Conservation (phyloP, 2,888 invertebrate species). For the Lithophane leautieri region DNA sequence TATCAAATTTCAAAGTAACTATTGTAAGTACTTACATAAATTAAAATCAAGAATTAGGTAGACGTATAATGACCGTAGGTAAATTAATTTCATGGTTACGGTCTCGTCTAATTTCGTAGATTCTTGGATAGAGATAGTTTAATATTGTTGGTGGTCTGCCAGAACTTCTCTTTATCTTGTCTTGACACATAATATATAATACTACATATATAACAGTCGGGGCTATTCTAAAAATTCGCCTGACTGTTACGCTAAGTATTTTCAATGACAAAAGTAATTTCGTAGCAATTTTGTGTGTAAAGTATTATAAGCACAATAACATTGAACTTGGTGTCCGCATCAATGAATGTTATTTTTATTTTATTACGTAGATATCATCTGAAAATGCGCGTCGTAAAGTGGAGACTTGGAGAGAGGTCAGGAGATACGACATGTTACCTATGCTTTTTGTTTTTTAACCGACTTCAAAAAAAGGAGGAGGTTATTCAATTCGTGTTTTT, state of each 20-base stretch:
- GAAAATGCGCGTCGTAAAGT: constrained; percentile 52
- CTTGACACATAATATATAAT: constrained; percentile 65
- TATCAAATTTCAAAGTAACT: constrained; percentile 24
- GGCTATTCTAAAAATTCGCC: constrained; percentile 67
- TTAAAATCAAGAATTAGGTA: constrained; percentile 23
- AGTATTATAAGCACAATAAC: constrained; percentile 78
- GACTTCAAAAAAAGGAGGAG: too few relatives aligned
- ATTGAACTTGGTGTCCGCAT: constrained; percentile 78
- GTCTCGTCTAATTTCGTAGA: constrained; percentile 72
- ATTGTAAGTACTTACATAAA: constrained; percentile 10
- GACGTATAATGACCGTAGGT: constrained; percentile 41
- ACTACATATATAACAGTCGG: constrained; percentile 61
- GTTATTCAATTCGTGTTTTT: too few relatives aligned
- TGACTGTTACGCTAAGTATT: constrained; percentile 68
- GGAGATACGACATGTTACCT: neutral
- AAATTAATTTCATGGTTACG: constrained; percentile 70
- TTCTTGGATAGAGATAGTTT: constrained; percentile 75
- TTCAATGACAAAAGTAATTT: constrained; percentile 73
- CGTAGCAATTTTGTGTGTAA: constrained; percentile 68
- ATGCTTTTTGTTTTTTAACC: neutral
- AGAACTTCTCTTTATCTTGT: constrained; percentile 69
- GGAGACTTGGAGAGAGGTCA: constrained; percentile 23
- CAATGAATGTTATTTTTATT: constrained; percentile 72
- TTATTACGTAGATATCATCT: constrained; percentile 49
- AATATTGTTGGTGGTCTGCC: constrained; percentile 77